Conservation (phyloP, 1,140 invertebrate species). For the Temnothorax curvispinosus region DNA sequence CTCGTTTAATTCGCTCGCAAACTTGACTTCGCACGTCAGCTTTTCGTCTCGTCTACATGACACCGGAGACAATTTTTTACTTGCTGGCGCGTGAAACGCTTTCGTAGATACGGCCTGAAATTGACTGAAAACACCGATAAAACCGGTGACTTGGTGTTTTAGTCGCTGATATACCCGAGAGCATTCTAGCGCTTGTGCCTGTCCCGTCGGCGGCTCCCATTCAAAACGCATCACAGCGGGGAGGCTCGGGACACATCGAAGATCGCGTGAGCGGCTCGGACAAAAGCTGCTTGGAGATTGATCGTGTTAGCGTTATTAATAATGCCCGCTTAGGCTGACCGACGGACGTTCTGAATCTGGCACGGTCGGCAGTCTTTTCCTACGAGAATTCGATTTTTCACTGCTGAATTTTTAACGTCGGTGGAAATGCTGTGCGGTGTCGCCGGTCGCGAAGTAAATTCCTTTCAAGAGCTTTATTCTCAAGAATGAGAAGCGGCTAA, state of each 20-base stretch:
- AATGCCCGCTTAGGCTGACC: constrained; percentile 54
- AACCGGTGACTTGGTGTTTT: constrained; percentile 58
- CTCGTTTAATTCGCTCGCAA: neutral
- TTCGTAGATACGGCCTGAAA: constrained; percentile 51
- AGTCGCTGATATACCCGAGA: constrained; percentile 27
- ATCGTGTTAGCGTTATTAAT: constrained; percentile 70
- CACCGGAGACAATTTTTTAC: constrained; percentile 47
- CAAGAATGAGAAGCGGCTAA: neutral
- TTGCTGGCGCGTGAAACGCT: constrained; percentile 51
- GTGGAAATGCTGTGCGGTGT: neutral
- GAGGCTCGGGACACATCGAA: neutral
- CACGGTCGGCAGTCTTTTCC: neutral
- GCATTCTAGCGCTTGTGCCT: constrained; percentile 16
- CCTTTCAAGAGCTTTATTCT: neutral
- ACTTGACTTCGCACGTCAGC: constrained; percentile 19
- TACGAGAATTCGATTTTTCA: constrained; percentile 47
- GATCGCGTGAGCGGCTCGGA: constrained; percentile 31
- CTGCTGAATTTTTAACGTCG: constrained; percentile 53
- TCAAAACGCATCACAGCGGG: constrained; percentile 43
- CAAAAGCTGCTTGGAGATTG: constrained; percentile 55
- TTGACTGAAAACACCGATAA: constrained; percentile 56
- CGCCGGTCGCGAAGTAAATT: constrained; percentile 6
- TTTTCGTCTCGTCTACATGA: constrained; percentile 5
- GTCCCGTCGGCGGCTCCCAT: constrained; percentile 25
- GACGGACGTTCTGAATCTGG: constrained; percentile 46